Evolutionary conservation across 2,797 vertebrate genomes (phyloP).

Genomic region (Decapterus maruadsi): DNA sequence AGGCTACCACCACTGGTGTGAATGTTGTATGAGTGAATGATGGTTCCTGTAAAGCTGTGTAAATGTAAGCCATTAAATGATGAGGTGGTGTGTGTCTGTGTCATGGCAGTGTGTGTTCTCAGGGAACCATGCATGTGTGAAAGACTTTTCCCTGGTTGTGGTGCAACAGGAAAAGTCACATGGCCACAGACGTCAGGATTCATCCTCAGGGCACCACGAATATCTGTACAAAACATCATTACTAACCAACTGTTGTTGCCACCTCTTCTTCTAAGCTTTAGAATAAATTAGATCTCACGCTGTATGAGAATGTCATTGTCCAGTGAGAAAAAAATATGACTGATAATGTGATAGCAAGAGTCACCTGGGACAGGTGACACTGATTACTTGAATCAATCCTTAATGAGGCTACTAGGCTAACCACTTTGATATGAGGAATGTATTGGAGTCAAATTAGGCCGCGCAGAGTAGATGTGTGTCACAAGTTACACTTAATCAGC

Average conservation of each 20-base stretch:
- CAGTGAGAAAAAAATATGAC: not conserved
- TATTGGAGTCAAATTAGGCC: constrained; percentile 16
- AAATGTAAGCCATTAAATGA: too few relatives aligned
- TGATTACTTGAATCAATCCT: not conserved
- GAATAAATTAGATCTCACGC: not conserved
- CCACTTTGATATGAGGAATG: not conserved
- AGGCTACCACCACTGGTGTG: too few relatives aligned
- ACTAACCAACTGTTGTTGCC: too few relatives aligned
- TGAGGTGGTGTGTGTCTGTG: too few relatives aligned
- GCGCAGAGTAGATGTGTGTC: constrained; percentile 14
- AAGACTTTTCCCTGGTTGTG: not conserved
- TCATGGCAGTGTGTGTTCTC: not conserved
- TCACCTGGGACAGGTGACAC: not conserved
- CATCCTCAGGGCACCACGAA: not conserved
- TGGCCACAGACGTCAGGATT: not conserved
- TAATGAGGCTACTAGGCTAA: not conserved
- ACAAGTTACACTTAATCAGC: constrained; percentile 48
- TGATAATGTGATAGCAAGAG: not conserved
- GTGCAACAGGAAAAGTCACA: not conserved
- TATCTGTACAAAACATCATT: not conserved
- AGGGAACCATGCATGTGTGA: not conserved
- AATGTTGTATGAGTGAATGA: too few relatives aligned
- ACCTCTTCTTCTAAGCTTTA: too few relatives aligned
- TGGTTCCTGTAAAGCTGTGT: too few relatives aligned
- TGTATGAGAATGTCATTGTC: not conserved